Base-by-base conservation (phyloP, 2,113 vertebrate genomes). In the Propithecus coquereli region DNA sequence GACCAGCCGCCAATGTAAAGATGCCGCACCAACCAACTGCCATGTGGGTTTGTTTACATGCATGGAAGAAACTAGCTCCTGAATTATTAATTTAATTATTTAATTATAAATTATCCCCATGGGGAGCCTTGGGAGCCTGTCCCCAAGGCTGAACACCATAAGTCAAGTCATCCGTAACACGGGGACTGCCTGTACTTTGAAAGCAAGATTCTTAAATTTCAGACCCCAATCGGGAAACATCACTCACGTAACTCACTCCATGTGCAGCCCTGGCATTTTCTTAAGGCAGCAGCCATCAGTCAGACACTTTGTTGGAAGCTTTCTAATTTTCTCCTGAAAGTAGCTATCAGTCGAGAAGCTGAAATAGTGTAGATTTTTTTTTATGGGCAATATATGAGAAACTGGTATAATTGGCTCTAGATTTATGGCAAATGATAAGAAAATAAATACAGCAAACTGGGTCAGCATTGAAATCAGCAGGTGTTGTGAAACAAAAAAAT, bases 371-470 rank as follows among this genome's bases (percentile, higher is more conserved):
- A 57, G 50, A 17, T 6, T 30, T 70, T 25, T 52, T 71, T 34
- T 54, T 54, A 83, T 65, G 45, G 54, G 52, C 23, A 47, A 18
- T 40, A 25, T 40, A 12, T 30, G 81, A 84, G 32, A 79, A 77
- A n/a, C 25, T 54, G 34, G 11, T 57, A 27, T 80, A 80, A 96
- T 45, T 68, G 82, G 25, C 76, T 96, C 27, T 17, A 43, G 76
- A 93, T 93, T 80, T 90, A 84, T 40, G 57, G 65, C 43, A 82
- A 76, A n/a, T 12, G 5, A 80, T 59, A 27, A 6, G 63, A 54
- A 63, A 87, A 87, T 87, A 96, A 79, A 90, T 85, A 80, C 2
- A 79, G 61, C 40, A 74, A 94, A 87, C 30, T 32, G 63, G 80
- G 47, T 59, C 11, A 3, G 25, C 17, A 61, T 80, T n/a, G n/a